Evolutionary conservation across 2,888 invertebrate genomes (phyloP).

Genomic region (Trilocha varians): DNA sequence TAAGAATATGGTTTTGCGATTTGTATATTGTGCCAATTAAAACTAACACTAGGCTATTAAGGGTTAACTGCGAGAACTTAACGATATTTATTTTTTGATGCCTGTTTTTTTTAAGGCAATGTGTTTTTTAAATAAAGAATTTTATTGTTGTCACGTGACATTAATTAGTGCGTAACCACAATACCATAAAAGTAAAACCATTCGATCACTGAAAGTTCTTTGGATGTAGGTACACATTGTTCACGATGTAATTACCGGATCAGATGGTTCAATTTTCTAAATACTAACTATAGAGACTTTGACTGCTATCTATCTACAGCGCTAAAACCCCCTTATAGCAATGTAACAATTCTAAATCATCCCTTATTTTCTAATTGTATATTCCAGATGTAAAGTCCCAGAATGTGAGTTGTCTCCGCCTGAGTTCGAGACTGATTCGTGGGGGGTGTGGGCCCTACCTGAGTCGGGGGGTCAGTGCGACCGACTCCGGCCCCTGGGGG

Average conservation of each 20-base stretch:
- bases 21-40: too few species aligned
- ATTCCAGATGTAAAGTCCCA: slow-evolving; percentile 50
- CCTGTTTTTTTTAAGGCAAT: too few species aligned
- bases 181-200: too few species aligned
- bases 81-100: too few species aligned
- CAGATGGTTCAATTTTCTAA: not conserved
- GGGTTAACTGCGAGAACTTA: too few species aligned
- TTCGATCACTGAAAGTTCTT: not conserved
- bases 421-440: slow-evolving; percentile 36
- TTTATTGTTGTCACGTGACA: too few species aligned
- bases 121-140: too few species aligned
- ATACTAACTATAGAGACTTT: not conserved
- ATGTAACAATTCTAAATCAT: too few species aligned
- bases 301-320: not conserved
- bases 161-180: too few species aligned
- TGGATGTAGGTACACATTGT: not conserved
- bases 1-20: too few species aligned
- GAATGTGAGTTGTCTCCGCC: slow-evolving; percentile 53
- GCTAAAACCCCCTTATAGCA: not conserved
- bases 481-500: slow-evolving; percentile 33
- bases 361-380: not conserved
- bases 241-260: not conserved
- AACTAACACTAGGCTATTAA: too few species aligned
- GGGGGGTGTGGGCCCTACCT: slow-evolving; percentile 41
- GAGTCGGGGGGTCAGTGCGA: slow-evolving; percentile 22